Base-by-base conservation (phyloP, 2,888 invertebrate species). In the Tetragonisca angustula region DNA sequence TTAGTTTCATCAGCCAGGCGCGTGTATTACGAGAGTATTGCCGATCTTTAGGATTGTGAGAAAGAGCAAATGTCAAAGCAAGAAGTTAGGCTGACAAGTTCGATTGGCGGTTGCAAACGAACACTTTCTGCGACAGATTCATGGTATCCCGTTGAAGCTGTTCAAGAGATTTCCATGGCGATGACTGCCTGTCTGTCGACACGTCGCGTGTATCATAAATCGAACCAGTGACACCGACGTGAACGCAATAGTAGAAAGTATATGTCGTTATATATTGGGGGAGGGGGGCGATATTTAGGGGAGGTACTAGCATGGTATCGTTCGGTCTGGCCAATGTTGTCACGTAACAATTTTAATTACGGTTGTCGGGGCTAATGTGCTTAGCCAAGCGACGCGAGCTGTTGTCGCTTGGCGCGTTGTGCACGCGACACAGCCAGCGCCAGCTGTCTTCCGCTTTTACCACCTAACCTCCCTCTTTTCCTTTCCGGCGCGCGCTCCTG, bases 311-410 rank as follows among this genome's bases (percentile, higher is more conserved):
- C 56, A 70, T 50, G 76, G 79, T 82, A 81, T 17, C 76, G 67
- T 21, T 21, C 43, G 68, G 62, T 27, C 56, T 61, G 68, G 64
- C 64, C 69, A 49, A 59, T 73, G 87, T 79, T 80, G 88, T 90
- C 90, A 86, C 87, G 91, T 90, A 88, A 89, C 87, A 84, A 82
- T 90, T 90, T 90, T 90, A 90, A 90, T 90, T 90, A 90, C 85
- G 86, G 83, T 79, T 80, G 88, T 84, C 83, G 85, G 76, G 80
- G 80, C 79, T 89, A 89, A 89, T 83, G 89, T 87, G 89, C 88
- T 88, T 84, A 84, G 77, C 88, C 84, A 81, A 88, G 82, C 89
- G 82, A 85, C 65, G 83, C 81, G 88, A 86, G 79, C 79, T 79
- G 83, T 89, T 89, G 87, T 88, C 89, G 89, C 79, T 84, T 72